Percentiles rank a stretch among this genome's conserved stretches.
phyloP scores from a whole-genome alignment of 2,113 vertebrate genomes.

The Halcyon senegalensis region DNA sequence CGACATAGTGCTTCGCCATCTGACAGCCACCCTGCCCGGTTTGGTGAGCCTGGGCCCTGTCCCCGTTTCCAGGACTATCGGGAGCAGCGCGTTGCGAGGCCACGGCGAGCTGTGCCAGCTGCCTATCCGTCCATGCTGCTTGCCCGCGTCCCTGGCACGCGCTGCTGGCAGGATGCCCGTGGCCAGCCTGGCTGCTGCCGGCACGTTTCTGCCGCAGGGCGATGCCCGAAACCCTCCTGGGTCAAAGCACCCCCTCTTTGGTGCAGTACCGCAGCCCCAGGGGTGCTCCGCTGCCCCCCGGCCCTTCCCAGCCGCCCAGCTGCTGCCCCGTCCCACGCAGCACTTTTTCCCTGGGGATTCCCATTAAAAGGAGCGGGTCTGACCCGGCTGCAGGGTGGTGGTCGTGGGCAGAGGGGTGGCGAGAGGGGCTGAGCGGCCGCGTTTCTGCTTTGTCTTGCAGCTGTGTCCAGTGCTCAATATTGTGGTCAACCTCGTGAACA shows the following conservation, averaged over 20 bases:
- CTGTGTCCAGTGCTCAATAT: neutral
- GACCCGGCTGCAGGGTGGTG: accelerated
- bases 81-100: accelerated
- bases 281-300: neutral
- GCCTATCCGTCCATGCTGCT: too few species aligned
- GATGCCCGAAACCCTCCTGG: neutral
- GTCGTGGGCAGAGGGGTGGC: neutral
- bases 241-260: neutral
- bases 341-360: neutral
- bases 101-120: neutral
- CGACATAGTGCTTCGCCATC: neutral
- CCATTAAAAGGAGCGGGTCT: too few species aligned
- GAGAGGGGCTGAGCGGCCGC: accelerated
- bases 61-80: neutral
- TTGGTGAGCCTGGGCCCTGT: constrained; percentile 4
- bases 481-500: neutral
- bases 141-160: accelerated
- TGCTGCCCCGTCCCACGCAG: too few species aligned
- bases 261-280: neutral
- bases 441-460: neutral
- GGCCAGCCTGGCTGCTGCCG: neutral
- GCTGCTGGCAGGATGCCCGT: neutral
- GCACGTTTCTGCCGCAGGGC: accelerated
- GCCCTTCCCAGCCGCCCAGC: too few species aligned
- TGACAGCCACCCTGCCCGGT: neutral